Evolutionary conservation across 53 echinoderm and acorn worm genomes (phyloP).

Genomic region (Henricia sp.): DNA sequence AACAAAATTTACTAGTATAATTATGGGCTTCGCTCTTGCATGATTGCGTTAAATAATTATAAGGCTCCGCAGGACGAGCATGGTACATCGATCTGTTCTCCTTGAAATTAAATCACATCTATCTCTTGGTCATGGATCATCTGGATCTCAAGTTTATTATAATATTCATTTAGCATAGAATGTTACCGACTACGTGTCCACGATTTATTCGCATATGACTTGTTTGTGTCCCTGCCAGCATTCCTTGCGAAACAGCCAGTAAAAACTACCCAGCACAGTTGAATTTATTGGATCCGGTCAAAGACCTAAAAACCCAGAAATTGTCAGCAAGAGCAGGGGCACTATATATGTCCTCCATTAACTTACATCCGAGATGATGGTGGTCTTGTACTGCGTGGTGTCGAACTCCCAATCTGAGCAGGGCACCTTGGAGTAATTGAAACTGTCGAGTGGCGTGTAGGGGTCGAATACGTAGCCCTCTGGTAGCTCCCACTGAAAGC

Average conservation of each 20-base stretch:
- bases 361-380: constrained; percentile 73
- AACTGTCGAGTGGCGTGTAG: too few species aligned
- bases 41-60: too few species aligned
- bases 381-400: constrained; percentile 67
- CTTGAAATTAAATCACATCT: too few species aligned
- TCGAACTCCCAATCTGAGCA: constrained; percentile 76
- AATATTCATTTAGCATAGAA: too few species aligned
- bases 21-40: too few species aligned
- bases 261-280: too few species aligned
- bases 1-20: background rate
- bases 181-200: too few species aligned
- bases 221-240: background rate
- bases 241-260: constrained; percentile 68
- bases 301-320: constrained; percentile 57
- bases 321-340: background rate
- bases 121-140: too few species aligned
- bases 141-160: too few species aligned
- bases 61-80: too few species aligned
- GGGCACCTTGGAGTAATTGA: constrained; percentile 1
- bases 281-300: constrained; percentile 68
- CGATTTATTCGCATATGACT: background rate
- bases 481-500: background rate
- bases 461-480: constrained; percentile 7
- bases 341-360: constrained; percentile 76
- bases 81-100: too few species aligned